phyloP scores from a whole-genome alignment of 2,888 invertebrate species.

The Trissolcus japonicus region DNA sequence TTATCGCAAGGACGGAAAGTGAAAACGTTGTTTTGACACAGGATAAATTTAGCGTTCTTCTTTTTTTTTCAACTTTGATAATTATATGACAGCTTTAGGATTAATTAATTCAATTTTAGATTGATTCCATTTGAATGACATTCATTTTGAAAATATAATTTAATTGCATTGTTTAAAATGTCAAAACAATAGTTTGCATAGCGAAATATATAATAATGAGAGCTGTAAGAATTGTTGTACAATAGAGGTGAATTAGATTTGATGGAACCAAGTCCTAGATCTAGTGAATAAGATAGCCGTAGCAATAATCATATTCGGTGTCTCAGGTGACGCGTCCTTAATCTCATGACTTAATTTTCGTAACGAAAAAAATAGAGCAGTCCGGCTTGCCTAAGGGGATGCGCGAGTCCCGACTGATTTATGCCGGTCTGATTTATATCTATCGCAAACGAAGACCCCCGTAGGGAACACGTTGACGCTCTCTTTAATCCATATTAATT shows the following conservation, averaged over 20 bases:
- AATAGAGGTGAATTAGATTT: neutral
- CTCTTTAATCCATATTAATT: slow-evolving; percentile 44
- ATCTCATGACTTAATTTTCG: slow-evolving; percentile 43
- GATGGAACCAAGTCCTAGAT: neutral
- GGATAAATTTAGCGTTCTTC: no score
- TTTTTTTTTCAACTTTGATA: no score
- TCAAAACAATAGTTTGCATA: no score
- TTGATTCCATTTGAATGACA: no score
- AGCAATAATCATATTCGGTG: slow-evolving; percentile 35
- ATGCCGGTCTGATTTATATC: slow-evolving; percentile 40
- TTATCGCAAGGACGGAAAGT: slow-evolving; percentile 4
- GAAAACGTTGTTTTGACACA: no score
- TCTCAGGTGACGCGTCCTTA: slow-evolving; percentile 46
- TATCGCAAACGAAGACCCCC: slow-evolving; percentile 37
- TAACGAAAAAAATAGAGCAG: slow-evolving; percentile 28
- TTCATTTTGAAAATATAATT: no score
- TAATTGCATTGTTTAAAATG: no score
- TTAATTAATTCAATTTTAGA: no score
- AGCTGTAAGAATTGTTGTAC: no score
- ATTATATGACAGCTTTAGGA: no score
- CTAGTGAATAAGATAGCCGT: slow-evolving; percentile 1
- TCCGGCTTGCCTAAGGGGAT: slow-evolving; percentile 30
- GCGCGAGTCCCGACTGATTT: slow-evolving; percentile 32
- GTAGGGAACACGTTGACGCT: slow-evolving; percentile 28
- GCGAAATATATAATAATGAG: no score